Evolutionary conservation across 2,113 vertebrate genomes (phyloP).

Genomic region (Phoxinus phoxinus): DNA sequence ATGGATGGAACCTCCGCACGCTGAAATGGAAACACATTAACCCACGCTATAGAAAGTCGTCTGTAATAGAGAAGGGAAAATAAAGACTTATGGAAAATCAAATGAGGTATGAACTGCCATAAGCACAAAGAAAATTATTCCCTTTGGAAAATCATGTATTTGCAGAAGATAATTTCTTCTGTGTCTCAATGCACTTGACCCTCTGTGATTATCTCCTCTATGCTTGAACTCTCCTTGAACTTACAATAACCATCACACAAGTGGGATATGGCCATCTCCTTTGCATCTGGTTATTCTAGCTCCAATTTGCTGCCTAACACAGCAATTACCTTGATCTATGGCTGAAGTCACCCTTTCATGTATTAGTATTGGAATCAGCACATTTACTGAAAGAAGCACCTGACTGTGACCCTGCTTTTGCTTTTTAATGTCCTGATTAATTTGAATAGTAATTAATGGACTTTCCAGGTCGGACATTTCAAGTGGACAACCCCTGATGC

Average conservation of each 20-base stretch:
- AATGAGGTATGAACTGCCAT: slow-evolving; percentile 93
- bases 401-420: slow-evolving; percentile 81
- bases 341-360: slow-evolving; percentile 83
- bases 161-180: slow-evolving; percentile 90
- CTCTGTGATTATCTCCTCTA: slow-evolving; percentile 83
- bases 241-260: slow-evolving; percentile 82
- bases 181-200: slow-evolving; percentile 88
- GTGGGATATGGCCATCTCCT: slow-evolving; percentile 85
- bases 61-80: slow-evolving; percentile 78
- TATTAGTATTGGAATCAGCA: slow-evolving; percentile 87
- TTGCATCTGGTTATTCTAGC: slow-evolving; percentile 98
- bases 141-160: slow-evolving; percentile 93
- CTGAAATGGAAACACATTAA: slow-evolving; percentile 56
- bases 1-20: slow-evolving; percentile 36
- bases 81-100: slow-evolving; percentile 85
- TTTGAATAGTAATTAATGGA: slow-evolving; percentile 77
- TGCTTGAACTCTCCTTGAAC: slow-evolving; percentile 99
- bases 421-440: slow-evolving; percentile 88
- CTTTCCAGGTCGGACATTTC: slow-evolving; percentile 35
- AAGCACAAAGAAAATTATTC: slow-evolving; percentile 92
- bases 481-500: slow-evolving; percentile 31
- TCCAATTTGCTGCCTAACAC: slow-evolving; percentile 94
- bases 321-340: slow-evolving; percentile 94
- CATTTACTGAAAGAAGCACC: slow-evolving; percentile 80
- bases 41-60: slow-evolving; percentile 77